phyloP scores from a whole-genome alignment of 2,113 vertebrate genomes.

The Campylorhamphus procurvoides region DNA sequence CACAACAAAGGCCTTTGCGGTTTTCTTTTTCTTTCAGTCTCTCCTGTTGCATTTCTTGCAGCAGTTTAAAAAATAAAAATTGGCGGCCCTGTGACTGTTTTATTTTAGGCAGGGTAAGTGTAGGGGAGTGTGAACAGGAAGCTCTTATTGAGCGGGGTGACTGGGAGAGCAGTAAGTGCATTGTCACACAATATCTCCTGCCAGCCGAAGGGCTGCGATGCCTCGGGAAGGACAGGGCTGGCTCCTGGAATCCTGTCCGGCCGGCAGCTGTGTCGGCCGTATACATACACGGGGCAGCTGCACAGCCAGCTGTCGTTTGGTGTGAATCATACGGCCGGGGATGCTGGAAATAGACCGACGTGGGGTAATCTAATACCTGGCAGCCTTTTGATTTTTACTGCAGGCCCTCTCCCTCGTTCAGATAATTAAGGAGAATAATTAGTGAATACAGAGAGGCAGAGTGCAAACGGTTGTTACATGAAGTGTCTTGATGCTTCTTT shows the following conservation, averaged over 20 bases:
- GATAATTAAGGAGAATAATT: constrained; percentile 31
- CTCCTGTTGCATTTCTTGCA: background rate
- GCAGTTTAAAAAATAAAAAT: background rate
- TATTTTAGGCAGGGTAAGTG: constrained; percentile 20
- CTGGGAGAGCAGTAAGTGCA: background rate
- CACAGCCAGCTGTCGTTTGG: constrained; percentile 90
- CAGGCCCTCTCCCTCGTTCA: constrained; percentile 38
- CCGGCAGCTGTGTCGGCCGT: constrained; percentile 89
- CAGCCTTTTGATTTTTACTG: constrained; percentile 84
- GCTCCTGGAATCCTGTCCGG: constrained; percentile 86
- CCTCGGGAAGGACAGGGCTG: constrained; percentile 80
- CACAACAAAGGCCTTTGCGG: background rate
- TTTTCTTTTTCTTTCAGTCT: background rate
- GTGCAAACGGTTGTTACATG: background rate
- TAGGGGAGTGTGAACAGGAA: background rate
- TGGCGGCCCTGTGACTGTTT: background rate
- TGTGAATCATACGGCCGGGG: constrained; percentile 88
- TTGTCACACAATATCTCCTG: constrained; percentile 21
- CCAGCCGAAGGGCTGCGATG: constrained; percentile 41
- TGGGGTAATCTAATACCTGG: constrained; percentile 89
- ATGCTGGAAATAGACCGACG: constrained; percentile 90
- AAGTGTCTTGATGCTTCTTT: background rate
- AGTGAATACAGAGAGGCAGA: constrained; percentile 1
- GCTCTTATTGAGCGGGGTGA: background rate
- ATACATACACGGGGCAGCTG: constrained; percentile 91